Evolutionary conservation across 1,140 invertebrate species (phyloP), one percentile per base, ranked within the genome.

Genomic region (Ceratoteleas bidentatus): DNA sequence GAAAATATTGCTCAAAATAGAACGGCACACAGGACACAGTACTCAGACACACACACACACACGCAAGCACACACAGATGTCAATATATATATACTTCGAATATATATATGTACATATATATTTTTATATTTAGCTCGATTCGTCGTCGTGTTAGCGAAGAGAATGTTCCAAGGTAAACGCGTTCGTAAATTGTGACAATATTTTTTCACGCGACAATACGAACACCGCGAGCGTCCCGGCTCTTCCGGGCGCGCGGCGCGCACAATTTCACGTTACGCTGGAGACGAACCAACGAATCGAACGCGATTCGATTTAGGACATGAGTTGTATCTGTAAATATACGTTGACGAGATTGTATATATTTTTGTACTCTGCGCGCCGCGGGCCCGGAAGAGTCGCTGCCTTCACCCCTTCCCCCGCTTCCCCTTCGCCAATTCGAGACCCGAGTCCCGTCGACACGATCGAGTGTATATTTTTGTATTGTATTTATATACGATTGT

Each of bases 121-220:
- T 79, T 79, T 79, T 79, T 73, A 72, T 80, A 80, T 73, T 68
- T 80, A 80, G 50, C 56, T 56, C 58, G 57, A 68, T 62, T 64
- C 45, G 47, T 65, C 75, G 50, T 70, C 60, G 61, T 2, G 56
- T 36, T 58, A 68, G 14, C 15, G 62, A 76, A 76, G 73, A 76
- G 68, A 79, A 65, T 66, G 57, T 79, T 72, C 45, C 50, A 65
- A 53, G 49, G 57, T 73, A 73, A 79, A 79, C 32, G 76, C 47
- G 62, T 79, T 66, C 76, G 76, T 73, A 79, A 73, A 73, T 68
- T 47, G 8, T 57, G 58, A 65, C 52, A 70, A 78, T 69, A 64
- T 70, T 49, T 57, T 4, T 45, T 60, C 24, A 24, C 24, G 24
- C 1, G 24, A 24, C 24, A 24, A 64, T 52, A 64, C 33, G 10